Evolutionary conservation across 2,888 invertebrate genomes (phyloP).

Genomic region (Yponomeuta plumbellus): DNA sequence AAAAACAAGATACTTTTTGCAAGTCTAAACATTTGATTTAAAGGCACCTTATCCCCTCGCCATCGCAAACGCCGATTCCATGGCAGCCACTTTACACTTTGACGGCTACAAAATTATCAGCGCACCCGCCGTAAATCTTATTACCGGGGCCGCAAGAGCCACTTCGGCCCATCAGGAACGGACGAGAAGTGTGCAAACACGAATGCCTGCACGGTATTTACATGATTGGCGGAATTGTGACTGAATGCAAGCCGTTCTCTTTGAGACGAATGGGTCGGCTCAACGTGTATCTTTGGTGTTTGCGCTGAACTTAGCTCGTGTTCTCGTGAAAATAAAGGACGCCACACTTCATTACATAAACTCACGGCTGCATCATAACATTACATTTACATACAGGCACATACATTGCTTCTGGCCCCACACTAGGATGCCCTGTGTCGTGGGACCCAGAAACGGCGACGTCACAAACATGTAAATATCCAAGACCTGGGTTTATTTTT

Average conservation of each 20-base stretch:
- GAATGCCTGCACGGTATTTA: conserved; percentile 10
- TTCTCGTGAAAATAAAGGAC: background rate
- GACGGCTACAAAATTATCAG: background rate
- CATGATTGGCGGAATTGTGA: conserved; percentile 8
- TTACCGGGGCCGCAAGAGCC: background rate
- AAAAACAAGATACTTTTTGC: too few relatives aligned
- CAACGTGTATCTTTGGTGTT: background rate
- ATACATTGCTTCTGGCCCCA: too few relatives aligned
- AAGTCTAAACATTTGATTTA: too few relatives aligned
- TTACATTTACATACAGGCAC: too few relatives aligned
- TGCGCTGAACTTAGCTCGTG: background rate
- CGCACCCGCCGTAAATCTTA: background rate
- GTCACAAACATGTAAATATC: too few relatives aligned
- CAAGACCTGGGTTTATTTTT: too few relatives aligned
- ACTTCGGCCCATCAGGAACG: background rate
- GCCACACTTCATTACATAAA: too few relatives aligned
- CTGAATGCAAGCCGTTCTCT: background rate
- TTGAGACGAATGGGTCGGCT: background rate
- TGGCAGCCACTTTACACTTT: background rate
- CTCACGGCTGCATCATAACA: too few relatives aligned
- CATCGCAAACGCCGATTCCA: background rate
- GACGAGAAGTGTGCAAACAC: background rate
- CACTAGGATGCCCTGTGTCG: too few relatives aligned
- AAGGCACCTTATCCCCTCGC: background rate
- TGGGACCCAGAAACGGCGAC: too few relatives aligned